phyloP scores from a whole-genome alignment of 2,888 invertebrate species.

The Odontocolon sp. region DNA sequence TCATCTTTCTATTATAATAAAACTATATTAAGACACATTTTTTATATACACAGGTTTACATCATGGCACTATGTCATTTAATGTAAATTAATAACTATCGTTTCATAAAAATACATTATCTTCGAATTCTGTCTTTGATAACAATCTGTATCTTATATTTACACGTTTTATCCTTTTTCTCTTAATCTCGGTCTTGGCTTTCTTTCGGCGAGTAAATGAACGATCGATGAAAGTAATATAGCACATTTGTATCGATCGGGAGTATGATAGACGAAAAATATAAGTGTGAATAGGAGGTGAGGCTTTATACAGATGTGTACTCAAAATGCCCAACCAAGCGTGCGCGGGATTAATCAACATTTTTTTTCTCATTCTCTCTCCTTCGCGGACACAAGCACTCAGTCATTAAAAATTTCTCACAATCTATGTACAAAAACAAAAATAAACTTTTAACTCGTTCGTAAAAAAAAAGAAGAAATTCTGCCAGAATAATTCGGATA shows the following conservation, averaged over 20 bases:
- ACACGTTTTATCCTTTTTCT: constrained; percentile 35
- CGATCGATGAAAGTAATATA: constrained; percentile 34
- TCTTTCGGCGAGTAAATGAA: background rate
- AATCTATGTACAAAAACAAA: constrained; percentile 66
- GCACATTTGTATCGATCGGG: background rate
- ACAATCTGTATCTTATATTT: constrained; percentile 38
- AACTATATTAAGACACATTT: constrained; percentile 26
- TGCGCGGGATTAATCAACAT: constrained; percentile 27
- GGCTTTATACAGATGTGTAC: constrained; percentile 60
- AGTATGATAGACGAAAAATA: constrained; percentile 9
- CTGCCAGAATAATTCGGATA: constrained; percentile 14
- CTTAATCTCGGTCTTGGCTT: constrained; percentile 17
- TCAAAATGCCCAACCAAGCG: constrained; percentile 63
- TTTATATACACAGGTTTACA: constrained; percentile 65
- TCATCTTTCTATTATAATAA: background rate
- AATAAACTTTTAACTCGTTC: constrained; percentile 65
- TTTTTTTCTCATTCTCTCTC: constrained; percentile 22
- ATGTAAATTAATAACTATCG: constrained; percentile 63
- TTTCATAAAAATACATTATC: constrained; percentile 55
- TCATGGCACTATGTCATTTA: constrained; percentile 73
- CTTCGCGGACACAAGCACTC: background rate
- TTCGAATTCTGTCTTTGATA: constrained; percentile 23
- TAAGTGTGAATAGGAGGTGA: constrained; percentile 23
- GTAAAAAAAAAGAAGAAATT: constrained; percentile 60
- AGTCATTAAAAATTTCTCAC: constrained; percentile 4